A percentile compares a stretch with the other conserved stretches of the same genome.
These are phyloP conservation scores for Rattus rattus DNA, from an alignment of 2,113 vertebrate genomes.

Conservation along the genomic window DNA sequence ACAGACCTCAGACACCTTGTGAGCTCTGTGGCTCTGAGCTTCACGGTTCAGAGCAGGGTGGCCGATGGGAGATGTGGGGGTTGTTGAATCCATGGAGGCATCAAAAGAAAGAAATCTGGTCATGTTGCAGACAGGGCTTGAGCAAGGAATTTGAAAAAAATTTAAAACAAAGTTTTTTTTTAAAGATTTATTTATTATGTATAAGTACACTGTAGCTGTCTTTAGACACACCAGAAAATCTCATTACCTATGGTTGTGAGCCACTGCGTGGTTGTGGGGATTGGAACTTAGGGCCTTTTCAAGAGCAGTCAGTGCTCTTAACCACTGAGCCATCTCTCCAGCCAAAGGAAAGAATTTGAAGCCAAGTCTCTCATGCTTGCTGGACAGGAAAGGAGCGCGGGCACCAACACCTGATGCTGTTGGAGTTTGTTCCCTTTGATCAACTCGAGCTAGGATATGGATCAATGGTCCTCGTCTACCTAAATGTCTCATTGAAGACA, in stretches of 20 bases:
- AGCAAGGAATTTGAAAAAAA: not conserved
- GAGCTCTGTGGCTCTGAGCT: not conserved
- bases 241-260: too few species aligned
- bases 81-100: not conserved
- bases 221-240: too few species aligned
- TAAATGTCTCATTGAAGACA: constrained; percentile 5
- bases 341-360: constrained; percentile 12
- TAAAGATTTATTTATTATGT: too few species aligned
- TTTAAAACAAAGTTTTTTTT: too few species aligned
- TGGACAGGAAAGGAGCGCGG: not conserved
- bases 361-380: constrained; percentile 9
- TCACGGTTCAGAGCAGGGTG: not conserved
- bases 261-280: too few species aligned
- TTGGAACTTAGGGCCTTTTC: too few species aligned
- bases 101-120: not conserved
- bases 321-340: too few species aligned
- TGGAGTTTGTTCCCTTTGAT: constrained; percentile 24
- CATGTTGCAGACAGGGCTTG: not conserved
- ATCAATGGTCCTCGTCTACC: not conserved
- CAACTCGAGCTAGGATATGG: not conserved
- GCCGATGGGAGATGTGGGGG: too few species aligned
- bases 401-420: not conserved
- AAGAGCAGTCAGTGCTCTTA: too few species aligned
- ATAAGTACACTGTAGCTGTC: too few species aligned
- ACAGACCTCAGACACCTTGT: constrained; percentile 9